Conservation (phyloP, 2,797 vertebrate species). For the Dipus sagitta region DNA sequence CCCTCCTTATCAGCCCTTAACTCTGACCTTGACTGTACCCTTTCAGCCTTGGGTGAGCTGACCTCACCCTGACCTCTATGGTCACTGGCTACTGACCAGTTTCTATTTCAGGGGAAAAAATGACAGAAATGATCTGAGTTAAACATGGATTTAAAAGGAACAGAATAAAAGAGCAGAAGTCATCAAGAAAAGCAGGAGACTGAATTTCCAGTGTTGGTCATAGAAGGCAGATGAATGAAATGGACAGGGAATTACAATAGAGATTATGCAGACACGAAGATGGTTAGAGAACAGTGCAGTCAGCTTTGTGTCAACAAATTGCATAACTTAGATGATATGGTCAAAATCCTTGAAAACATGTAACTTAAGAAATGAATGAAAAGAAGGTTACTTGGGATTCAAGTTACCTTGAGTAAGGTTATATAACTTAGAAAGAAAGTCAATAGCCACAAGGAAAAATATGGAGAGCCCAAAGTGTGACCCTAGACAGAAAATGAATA, state of each 20-base stretch:
- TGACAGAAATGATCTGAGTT: neutral
- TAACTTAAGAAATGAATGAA: conserved; percentile 33
- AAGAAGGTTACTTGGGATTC: conserved; percentile 15
- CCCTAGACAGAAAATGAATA: neutral
- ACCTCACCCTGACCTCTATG: neutral
- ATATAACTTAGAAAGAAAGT: conserved; percentile 43
- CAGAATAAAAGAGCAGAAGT: neutral
- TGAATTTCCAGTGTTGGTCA: neutral
- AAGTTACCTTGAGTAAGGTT: conserved; percentile 36
- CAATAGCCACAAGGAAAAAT: conserved; percentile 24
- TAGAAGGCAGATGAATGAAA: neutral
- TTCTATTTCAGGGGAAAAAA: neutral
- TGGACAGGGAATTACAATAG: fast-evolving
- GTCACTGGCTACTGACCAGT: neutral
- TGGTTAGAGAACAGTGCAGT: neutral
- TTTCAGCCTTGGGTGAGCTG: neutral
- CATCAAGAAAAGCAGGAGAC: neutral
- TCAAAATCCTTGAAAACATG: conserved; percentile 7
- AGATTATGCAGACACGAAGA: neutral
- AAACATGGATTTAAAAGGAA: neutral
- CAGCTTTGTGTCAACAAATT: neutral
- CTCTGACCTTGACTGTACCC: neutral
- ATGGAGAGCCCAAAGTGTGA: conserved; percentile 25
- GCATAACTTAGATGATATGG: neutral
- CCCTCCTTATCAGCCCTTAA: conserved; percentile 55